Evolutionary conservation across 1,140 invertebrate species (phyloP).

Genomic region (Holcopasites calliopsidis): DNA sequence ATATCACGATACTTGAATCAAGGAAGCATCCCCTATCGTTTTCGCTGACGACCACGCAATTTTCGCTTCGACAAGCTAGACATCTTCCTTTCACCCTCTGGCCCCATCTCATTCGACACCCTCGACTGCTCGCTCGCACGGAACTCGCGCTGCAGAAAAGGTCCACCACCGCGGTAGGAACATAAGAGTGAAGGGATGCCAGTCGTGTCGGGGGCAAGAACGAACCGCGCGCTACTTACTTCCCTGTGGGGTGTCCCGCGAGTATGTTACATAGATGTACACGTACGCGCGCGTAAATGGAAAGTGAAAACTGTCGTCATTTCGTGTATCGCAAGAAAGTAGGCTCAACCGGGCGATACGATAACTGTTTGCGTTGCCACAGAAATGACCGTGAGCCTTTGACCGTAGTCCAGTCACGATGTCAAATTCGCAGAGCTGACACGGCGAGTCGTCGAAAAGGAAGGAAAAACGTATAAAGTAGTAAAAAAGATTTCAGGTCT

Average conservation of each 20-base stretch:
- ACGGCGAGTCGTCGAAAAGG: slow-evolving; percentile 10
- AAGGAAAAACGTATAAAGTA: slow-evolving; percentile 35
- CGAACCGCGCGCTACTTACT: slow-evolving; percentile 17
- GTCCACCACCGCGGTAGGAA: slow-evolving; percentile 18
- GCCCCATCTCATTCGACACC: neutral
- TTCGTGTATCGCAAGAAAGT: neutral
- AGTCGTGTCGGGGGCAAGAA: neutral
- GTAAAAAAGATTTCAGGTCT: slow-evolving; percentile 14
- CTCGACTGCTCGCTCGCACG: neutral
- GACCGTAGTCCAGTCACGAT: neutral
- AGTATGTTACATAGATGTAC: slow-evolving; percentile 49
- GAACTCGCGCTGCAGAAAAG: neutral
- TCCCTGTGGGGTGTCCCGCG: slow-evolving; percentile 27
- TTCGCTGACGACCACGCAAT: too few relatives aligned
- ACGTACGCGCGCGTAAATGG: slow-evolving; percentile 46
- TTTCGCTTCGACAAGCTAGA: too few relatives aligned
- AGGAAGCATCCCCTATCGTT: too few relatives aligned
- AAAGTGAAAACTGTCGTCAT: slow-evolving; percentile 46
- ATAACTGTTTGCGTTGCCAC: neutral
- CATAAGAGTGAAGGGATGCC: slow-evolving; percentile 13
- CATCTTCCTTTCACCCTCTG: neutral
- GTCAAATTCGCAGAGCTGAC: neutral
- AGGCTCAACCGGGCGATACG: neutral
- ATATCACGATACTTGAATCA: neutral
- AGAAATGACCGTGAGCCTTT: neutral